These are phyloP conservation scores for Agelastica alni DNA, from an alignment of 2,888 invertebrate species.

Conservation along the genomic window DNA sequence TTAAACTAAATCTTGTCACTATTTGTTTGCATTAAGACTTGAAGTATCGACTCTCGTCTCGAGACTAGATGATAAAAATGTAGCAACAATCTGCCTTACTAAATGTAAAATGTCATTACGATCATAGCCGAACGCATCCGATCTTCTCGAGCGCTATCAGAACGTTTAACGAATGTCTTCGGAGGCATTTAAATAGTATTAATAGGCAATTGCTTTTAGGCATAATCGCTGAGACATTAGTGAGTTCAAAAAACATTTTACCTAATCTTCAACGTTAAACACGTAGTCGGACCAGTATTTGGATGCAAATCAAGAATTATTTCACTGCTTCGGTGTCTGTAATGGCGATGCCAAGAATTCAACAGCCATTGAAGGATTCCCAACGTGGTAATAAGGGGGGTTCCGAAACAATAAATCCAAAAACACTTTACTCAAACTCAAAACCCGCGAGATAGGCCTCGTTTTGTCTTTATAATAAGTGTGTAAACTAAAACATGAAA, in stretches of 20 bases:
- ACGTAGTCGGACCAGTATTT: conserved; percentile 38
- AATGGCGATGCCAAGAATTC: background rate
- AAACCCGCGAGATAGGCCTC: too few species aligned
- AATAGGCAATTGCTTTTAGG: conserved; percentile 56
- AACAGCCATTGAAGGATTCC: too few species aligned
- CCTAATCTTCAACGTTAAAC: conserved; percentile 55
- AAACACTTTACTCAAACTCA: too few species aligned
- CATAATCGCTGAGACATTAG: conserved; percentile 52
- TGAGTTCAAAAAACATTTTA: conserved; percentile 52
- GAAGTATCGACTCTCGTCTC: too few species aligned
- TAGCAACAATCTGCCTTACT: background rate
- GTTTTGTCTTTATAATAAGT: too few species aligned
- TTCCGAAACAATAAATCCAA: too few species aligned
- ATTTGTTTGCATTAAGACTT: too few species aligned
- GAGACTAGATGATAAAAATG: too few species aligned
- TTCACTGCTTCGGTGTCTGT: background rate
- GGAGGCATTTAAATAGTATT: conserved; percentile 53
- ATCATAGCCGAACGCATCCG: background rate
- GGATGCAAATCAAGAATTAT: conserved; percentile 34
- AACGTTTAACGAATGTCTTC: conserved; percentile 39
- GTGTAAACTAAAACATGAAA: too few species aligned
- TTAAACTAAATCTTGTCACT: too few species aligned
- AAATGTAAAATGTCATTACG: background rate
- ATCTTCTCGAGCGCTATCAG: conserved; percentile 19
- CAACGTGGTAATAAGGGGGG: too few species aligned